Evolutionary conservation across 1,140 invertebrate species (phyloP).

Genomic region (Drosophila nigrodunni): DNA sequence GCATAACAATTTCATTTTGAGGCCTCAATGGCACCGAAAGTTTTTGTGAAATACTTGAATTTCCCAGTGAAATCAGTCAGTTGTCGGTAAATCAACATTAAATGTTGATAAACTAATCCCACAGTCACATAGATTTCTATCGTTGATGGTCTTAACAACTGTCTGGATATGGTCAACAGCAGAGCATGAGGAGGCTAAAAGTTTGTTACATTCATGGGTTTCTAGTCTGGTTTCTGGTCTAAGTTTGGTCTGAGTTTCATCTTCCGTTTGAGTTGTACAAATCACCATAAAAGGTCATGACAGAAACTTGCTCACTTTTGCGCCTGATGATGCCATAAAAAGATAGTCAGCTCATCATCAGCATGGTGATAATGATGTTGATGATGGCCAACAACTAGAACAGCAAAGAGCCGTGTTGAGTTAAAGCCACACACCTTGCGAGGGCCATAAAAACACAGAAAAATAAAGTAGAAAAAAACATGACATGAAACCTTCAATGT

Average conservation of each 20-base stretch:
- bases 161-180: slow-evolving; percentile 47
- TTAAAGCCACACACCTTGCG: slow-evolving; percentile 29
- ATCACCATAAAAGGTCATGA: slow-evolving; percentile 66
- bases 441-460: slow-evolving; percentile 43
- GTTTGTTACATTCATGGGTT: slow-evolving; percentile 51
- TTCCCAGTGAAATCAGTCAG: slow-evolving; percentile 1
- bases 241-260: slow-evolving; percentile 10
- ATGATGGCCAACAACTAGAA: slow-evolving; percentile 30
- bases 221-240: slow-evolving; percentile 6
- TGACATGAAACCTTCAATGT: slow-evolving; percentile 54
- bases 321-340: slow-evolving; percentile 63
- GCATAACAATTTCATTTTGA: slow-evolving; percentile 31
- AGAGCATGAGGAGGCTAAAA: slow-evolving; percentile 41
- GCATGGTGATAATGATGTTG: slow-evolving; percentile 9
- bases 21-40: not conserved
- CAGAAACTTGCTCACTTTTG: slow-evolving; percentile 54
- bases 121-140: slow-evolving; percentile 46
- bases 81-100: slow-evolving; percentile 8
- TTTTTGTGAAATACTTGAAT: not conserved
- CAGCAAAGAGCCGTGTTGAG: slow-evolving; percentile 8
- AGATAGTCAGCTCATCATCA: slow-evolving; percentile 26
- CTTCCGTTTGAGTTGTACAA: slow-evolving; percentile 32
- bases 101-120: slow-evolving; percentile 34
- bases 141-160: slow-evolving; percentile 18
- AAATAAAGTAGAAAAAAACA: slow-evolving; percentile 28